phyloP scores from a whole-genome alignment of 2,797 vertebrate species.

The Centroberyx gerrardi region DNA sequence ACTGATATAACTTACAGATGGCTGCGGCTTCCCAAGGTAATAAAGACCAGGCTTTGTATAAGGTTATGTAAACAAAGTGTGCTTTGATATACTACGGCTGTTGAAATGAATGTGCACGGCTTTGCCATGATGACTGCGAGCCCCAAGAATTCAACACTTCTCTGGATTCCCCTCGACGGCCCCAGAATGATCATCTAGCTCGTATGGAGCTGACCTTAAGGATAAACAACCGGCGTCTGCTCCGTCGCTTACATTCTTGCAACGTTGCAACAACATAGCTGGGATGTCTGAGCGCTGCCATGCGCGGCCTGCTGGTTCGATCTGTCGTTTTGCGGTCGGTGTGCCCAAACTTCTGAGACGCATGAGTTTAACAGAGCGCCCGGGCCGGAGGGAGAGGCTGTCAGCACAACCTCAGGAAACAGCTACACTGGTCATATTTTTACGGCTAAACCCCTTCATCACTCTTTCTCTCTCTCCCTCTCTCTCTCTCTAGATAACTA shows the following conservation, averaged over 20 bases:
- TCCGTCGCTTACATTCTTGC: slow-evolving; percentile 71
- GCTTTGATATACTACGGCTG: slow-evolving; percentile 76
- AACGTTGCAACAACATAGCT: slow-evolving; percentile 74
- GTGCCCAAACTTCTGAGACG: slow-evolving; percentile 42
- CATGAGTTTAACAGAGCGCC: slow-evolving; percentile 44
- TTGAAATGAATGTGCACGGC: slow-evolving; percentile 52
- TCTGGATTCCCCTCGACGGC: slow-evolving; percentile 62
- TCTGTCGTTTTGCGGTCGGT: slow-evolving; percentile 40
- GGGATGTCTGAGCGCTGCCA: slow-evolving; percentile 65
- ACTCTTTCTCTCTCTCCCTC: neutral
- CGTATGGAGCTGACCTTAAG: slow-evolving; percentile 60
- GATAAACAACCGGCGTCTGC: slow-evolving; percentile 66
- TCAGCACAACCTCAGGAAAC: slow-evolving; percentile 87
- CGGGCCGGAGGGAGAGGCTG: slow-evolving; percentile 79
- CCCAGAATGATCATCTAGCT: slow-evolving; percentile 57
- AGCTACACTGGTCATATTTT: slow-evolving; percentile 79
- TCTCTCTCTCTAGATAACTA: slow-evolving; percentile 72
- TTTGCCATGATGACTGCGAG: slow-evolving; percentile 63
- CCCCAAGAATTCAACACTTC: slow-evolving; percentile 72
- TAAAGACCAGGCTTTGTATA: slow-evolving; percentile 75
- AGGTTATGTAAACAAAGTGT: slow-evolving; percentile 76
- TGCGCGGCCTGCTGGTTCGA: slow-evolving; percentile 37
- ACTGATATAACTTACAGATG: slow-evolving; percentile 82
- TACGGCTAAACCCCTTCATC: slow-evolving; percentile 43
- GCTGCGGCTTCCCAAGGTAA: slow-evolving; percentile 69